Evolutionary conservation across 2,888 invertebrate genomes (phyloP), one percentile per base, ranked within the genome.

Genomic region (Eledona agricola): DNA sequence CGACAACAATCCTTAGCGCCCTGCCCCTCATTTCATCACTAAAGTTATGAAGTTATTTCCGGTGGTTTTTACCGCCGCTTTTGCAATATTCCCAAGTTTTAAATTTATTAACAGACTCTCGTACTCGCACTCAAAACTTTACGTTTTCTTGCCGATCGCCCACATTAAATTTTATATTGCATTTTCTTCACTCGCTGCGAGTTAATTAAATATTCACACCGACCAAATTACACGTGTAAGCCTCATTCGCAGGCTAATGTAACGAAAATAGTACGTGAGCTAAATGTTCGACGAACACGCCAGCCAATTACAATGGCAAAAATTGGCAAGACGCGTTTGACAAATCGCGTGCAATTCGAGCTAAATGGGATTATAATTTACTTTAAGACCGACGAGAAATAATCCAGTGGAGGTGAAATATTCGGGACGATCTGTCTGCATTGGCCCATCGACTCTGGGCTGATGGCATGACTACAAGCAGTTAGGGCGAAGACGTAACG

Each of bases 161-260:
- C 11, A 11, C 4, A 34, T 19, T 34, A 34, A 34, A 34, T 20
- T 20, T 19, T 15, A 34, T 34, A 20, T 19, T 34, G 16, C 31
- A 34, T 34, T 34, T 34, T 34, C 15, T 19, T 11, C 16, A 20
- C 26, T 47, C 19, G 15, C 7, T 47, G 3, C 28, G 9, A 40
- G 35, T 53, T 47, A 53, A 53, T 53, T 53, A 53, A 40, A 40
- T 46, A 52, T 52, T 46, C 52, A 52, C 51, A 38, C 52, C 15
- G 12, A 26, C 34, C 26, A 51, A 51, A 51, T 51, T 51, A 51
- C 51, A 25, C 51, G 42, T 51, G 42, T 32, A 51, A 51, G 43
- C 11, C 28, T 20, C 23, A 19, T 28, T 42, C 49, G 6, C 31
- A 42, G 43, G 42, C 49, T 54, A 54, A 54, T 54, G 54, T 34